Evolutionary conservation across 2,113 vertebrate species (phyloP).

Genomic region (Hystrix cristata): DNA sequence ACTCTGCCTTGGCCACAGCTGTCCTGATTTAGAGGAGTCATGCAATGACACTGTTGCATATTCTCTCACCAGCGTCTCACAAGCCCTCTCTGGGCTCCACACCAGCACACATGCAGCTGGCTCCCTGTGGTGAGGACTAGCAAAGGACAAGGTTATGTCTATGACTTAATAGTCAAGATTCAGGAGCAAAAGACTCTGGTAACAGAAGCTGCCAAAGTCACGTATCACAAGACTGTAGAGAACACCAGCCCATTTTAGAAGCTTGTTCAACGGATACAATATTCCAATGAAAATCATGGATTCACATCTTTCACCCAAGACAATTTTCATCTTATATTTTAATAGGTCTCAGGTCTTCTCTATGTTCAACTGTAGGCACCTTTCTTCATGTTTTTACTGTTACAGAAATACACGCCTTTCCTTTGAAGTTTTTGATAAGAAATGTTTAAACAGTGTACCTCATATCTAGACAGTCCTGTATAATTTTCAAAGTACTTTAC

Average conservation of each 20-base stretch:
- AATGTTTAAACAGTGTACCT: background rate
- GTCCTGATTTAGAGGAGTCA: background rate
- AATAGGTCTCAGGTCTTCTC: background rate
- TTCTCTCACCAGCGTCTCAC: background rate
- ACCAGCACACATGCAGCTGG: background rate
- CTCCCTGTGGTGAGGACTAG: background rate
- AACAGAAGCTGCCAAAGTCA: background rate
- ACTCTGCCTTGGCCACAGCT: background rate
- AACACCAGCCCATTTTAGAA: background rate
- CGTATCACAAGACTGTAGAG: background rate
- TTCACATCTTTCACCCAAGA: background rate
- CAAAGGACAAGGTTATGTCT: background rate
- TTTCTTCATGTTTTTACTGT: conserved; percentile 32
- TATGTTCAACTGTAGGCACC: background rate
- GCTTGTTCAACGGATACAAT: background rate
- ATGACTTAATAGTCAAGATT: background rate
- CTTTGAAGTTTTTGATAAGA: conserved; percentile 17
- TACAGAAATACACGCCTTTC: conserved; percentile 9
- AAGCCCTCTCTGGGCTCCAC: background rate
- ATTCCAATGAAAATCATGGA: background rate
- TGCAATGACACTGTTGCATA: background rate
- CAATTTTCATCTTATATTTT: background rate
- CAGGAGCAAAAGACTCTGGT: background rate
- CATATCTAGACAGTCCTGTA: background rate
- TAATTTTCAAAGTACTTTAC: conserved; percentile 51